phyloP scores from a whole-genome alignment of 2,888 invertebrate species.

The Lepas anatifera region DNA sequence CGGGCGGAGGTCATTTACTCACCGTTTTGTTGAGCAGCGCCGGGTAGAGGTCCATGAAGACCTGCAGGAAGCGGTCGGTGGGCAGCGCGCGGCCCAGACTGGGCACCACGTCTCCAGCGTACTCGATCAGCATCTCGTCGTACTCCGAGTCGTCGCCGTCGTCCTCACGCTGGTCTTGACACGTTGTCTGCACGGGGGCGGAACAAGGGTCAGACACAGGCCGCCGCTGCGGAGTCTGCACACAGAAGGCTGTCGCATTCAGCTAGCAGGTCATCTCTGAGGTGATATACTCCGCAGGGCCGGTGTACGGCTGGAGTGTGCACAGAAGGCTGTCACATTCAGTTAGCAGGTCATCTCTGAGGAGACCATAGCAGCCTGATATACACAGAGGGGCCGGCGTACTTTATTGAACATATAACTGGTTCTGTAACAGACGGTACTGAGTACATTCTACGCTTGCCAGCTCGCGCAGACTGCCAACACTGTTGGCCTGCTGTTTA shows the following conservation, averaged over 20 bases:
- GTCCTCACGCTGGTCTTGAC: conserved; percentile 35
- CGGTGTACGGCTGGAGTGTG: no score
- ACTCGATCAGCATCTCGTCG: conserved; percentile 57
- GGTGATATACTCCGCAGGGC: no score
- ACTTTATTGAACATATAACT: no score
- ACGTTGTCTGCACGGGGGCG: conserved; percentile 32
- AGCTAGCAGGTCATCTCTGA: no score
- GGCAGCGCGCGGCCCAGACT: conserved; percentile 51
- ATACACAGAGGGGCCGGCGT: background rate
- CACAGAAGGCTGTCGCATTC: no score
- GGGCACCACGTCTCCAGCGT: conserved; percentile 60
- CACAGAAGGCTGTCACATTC: background rate
- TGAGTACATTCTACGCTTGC: no score
- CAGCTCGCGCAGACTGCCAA: no score
- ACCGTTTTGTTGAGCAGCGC: conserved; percentile 52
- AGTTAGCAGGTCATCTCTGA: background rate
- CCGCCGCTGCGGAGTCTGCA: no score
- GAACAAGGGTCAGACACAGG: no score
- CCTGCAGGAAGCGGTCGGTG: conserved; percentile 51
- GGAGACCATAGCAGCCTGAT: background rate
- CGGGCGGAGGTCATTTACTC: conserved; percentile 27
- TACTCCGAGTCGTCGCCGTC: conserved; percentile 47
- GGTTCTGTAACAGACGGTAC: no score
- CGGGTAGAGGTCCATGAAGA: conserved; percentile 50
- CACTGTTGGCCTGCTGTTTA: no score